Conservation (phyloP, 2,888 invertebrate genomes). For the Nudaria mundana region DNA sequence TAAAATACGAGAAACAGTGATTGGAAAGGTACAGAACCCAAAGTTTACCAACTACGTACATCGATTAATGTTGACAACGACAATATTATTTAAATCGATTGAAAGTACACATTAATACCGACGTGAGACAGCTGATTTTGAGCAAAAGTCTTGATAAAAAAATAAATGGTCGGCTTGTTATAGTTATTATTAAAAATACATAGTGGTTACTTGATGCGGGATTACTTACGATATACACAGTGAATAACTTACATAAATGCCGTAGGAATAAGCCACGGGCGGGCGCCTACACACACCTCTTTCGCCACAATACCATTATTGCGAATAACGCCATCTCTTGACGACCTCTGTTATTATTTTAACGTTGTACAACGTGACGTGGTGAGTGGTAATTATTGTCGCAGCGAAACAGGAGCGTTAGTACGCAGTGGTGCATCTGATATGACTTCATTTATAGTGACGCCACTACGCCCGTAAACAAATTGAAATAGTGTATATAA, state of each 20-base stretch:
- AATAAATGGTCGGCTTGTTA: constrained; percentile 70
- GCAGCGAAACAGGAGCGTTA: constrained; percentile 45
- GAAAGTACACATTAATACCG: constrained; percentile 52
- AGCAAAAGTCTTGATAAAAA: constrained; percentile 77
- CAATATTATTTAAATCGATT: constrained; percentile 48
- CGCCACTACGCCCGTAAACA: constrained; percentile 75
- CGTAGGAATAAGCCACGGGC: constrained; percentile 73
- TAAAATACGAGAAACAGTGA: constrained; percentile 72
- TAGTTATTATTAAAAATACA: constrained; percentile 66
- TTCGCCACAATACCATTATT: constrained; percentile 34
- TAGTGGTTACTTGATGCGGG: constrained; percentile 71
- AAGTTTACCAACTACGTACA: constrained; percentile 60
- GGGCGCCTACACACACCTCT: constrained; percentile 49
- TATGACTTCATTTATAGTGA: constrained; percentile 76
- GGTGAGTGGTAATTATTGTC: too few relatives aligned
- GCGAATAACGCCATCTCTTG: constrained; percentile 33
- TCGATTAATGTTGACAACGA: constrained; percentile 58
- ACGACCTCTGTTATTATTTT: too few relatives aligned
- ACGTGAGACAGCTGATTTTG: constrained; percentile 67
- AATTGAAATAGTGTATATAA: constrained; percentile 79
- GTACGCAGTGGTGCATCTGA: constrained; percentile 68
- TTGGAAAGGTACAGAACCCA: constrained; percentile 60
- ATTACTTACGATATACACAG: constrained; percentile 75
- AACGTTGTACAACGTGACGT: too few relatives aligned
- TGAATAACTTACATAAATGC: constrained; percentile 74